Evolutionary conservation across 2,888 invertebrate genomes (phyloP), one percentile per base, ranked within the genome.

Genomic region (Exephanes ischioxanthus): DNA sequence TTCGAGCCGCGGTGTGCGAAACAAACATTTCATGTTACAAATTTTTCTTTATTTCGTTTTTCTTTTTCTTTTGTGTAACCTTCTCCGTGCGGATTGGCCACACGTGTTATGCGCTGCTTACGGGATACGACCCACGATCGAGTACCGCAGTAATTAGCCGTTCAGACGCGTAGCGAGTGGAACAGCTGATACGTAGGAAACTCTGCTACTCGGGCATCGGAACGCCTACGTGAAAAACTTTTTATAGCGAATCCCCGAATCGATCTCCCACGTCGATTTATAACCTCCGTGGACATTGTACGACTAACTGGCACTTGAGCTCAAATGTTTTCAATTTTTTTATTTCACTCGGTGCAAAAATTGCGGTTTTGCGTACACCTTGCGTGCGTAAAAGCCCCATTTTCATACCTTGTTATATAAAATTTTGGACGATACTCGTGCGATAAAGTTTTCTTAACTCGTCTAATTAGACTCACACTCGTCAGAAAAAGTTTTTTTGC

Each of bases 261-360:
- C 66, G 71, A 76, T 76, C 80, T 71, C 84, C 84, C 71, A 84
- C 80, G 76, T 71, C 37, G n/a, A 76, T 66, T 55, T n/a, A 33
- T 19, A 45, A 16, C 22, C 51, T 41, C 51, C 26, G 19, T 14
- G 55, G 37, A 37, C 33, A 33, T 16, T 63, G 61, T 63, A 26
- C 6, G n/a, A 70, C 22, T 30, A 51, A 51, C 7, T 41, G 26
- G 30, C 26, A 26, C 14, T 51, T 19, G 70, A 4, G 45, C 30
- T 30, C 33, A 33, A 33, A n/a, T 63, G 33, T 33, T 30, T 14
- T 33, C 30, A 33, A n/a, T 63, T 63, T 61, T 30, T 14, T 33
- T 7, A 33, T 30, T 30, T 11, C 30, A 5, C 7, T 26, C 14
- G 11, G 22, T 55, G 7, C 9, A 1, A 22, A 55, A 55, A 53